These are phyloP conservation scores for Chaetodon trifasciatus DNA, from an alignment of 2,797 vertebrate genomes.

Conservation along the genomic window DNA sequence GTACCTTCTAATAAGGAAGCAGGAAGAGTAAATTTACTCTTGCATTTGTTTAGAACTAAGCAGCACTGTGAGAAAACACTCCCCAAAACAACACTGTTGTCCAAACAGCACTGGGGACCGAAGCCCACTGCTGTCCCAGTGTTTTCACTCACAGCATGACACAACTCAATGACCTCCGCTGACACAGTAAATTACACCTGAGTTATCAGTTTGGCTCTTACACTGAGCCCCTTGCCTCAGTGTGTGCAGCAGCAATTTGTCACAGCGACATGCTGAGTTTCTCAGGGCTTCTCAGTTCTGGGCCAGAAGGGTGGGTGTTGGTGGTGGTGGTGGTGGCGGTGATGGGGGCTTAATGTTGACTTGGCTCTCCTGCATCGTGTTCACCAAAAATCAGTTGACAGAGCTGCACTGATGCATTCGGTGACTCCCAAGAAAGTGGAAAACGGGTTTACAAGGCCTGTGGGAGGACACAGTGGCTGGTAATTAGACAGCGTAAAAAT, in stretches of 20 bases:
- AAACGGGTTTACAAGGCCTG: slow-evolving; percentile 77
- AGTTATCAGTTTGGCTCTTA: slow-evolving; percentile 72
- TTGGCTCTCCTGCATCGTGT: slow-evolving; percentile 52
- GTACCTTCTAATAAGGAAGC: slow-evolving; percentile 3
- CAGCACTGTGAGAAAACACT: slow-evolving; percentile 40
- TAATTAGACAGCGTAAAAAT: slow-evolving; percentile 83
- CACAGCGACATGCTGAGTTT: slow-evolving; percentile 56
- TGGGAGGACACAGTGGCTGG: slow-evolving; percentile 78
- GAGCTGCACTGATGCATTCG: slow-evolving; percentile 55
- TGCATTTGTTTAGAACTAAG: slow-evolving; percentile 34
- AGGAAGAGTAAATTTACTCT: slow-evolving; percentile 24
- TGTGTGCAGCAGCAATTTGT: slow-evolving; percentile 62
- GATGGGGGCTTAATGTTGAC: slow-evolving; percentile 40
- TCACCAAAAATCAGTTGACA: slow-evolving; percentile 54
- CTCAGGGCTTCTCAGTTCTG: slow-evolving; percentile 48
- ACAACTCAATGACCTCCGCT: slow-evolving; percentile 64
- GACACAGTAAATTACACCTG: slow-evolving; percentile 72
- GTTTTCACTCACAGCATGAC: slow-evolving; percentile 58
- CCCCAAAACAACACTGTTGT: slow-evolving; percentile 28
- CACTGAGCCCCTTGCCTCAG: slow-evolving; percentile 43
- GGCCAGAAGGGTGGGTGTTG: slow-evolving; percentile 18
- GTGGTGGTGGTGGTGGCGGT: no score
- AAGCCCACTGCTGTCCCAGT: slow-evolving; percentile 36
- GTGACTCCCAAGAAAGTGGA: slow-evolving; percentile 77
- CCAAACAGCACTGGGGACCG: slow-evolving; percentile 30